Evolutionary conservation across 2,888 invertebrate genomes (phyloP), one percentile per base, ranked within the genome.

Genomic region (Rhagium mordax): DNA sequence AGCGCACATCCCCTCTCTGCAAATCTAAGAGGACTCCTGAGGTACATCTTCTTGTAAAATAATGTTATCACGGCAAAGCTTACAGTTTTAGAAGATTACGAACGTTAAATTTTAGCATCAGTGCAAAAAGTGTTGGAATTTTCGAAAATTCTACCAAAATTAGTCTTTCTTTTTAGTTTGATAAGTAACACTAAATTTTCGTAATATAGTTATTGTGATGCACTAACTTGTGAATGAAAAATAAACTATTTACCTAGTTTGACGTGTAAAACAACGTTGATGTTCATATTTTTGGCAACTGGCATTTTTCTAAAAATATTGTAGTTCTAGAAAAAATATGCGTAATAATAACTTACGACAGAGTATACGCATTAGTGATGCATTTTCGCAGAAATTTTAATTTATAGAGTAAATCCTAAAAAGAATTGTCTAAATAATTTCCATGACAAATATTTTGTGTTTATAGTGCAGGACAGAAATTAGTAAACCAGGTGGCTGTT

Each of bases 1-100:
- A 83, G 79, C 66, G 74, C 76, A 66, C 75, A 72, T 74, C 79
- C 80, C 81, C 80, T 75, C 78, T 76, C 75, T 66, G 70, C 71
- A 72, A 60, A 62, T 24, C 74, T 57, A 70, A 57, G 41, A 57
- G 67, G 20, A 47, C 57, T 67, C 67, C 48, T 67, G 47, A 57
- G 64, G 48, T 67, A 67, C 67, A 67, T 67, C 67, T 67, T 67
- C 41, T 51, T 65, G 65, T 53, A 67, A 67, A 67, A 55, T 53
- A 65, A 67, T 57, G 57, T 67, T 41, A 55, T 66, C 53, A 24
- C 33, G 27, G 5, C 65, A 33, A 49, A 65, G 29, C 65, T 20
- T 53, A 41, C 16, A 65, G 53, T 65, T 65, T 65, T 33, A 24
- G 41, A 57, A 67, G 16, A 55, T 57, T 47, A 57, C 13, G 15